Evolutionary conservation across 2,113 vertebrate species (phyloP).

Genomic region (Pituophis catenifer): DNA sequence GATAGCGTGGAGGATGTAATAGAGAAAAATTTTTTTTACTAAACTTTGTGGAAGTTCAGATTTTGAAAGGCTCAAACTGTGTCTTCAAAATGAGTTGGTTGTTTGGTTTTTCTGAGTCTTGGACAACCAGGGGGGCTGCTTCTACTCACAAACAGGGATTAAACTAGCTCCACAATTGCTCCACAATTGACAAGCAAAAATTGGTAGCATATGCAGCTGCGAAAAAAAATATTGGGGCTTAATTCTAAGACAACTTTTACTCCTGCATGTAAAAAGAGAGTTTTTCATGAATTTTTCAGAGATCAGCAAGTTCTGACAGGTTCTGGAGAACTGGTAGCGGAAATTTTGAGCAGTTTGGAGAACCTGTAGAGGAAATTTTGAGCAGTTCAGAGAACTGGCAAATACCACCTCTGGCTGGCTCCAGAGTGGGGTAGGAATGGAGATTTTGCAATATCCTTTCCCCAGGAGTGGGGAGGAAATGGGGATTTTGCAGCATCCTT

Average conservation of each 20-base stretch:
- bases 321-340: too few species aligned
- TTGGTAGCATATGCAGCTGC: neutral
- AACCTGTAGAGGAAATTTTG: too few species aligned
- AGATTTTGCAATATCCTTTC: too few species aligned
- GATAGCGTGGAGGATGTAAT: neutral
- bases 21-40: neutral
- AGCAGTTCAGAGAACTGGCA: too few species aligned
- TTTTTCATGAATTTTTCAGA: too few species aligned
- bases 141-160: accelerated
- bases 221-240: neutral
- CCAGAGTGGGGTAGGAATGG: too few species aligned
- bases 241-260: neutral
- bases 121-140: neutral
- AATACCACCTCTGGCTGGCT: too few species aligned
- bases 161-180: neutral
- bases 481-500: too few species aligned
- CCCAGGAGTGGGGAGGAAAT: too few species aligned
- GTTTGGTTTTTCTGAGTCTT: neutral
- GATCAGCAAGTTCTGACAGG: too few species aligned
- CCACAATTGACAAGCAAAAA: neutral
- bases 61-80: neutral
- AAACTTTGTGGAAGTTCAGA: neutral
- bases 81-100: neutral
- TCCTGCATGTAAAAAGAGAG: neutral
- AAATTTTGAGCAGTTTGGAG: too few species aligned